phyloP scores from a whole-genome alignment of 2,113 vertebrate genomes.

The Trichechus manatus region DNA sequence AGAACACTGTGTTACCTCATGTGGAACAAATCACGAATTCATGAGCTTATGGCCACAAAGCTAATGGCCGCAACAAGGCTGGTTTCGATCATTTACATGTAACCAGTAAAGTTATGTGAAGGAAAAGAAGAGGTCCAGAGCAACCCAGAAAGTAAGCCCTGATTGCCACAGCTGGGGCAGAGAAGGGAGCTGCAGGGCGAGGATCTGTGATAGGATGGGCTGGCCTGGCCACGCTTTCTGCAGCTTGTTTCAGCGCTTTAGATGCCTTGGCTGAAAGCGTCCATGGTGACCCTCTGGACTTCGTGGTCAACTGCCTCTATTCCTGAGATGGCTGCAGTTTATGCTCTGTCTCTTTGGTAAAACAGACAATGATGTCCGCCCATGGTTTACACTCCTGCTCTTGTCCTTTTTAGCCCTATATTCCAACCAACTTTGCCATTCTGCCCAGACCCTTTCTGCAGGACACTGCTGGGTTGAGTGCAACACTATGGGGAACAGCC shows the following conservation, averaged over 20 bases:
- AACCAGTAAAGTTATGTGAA: background rate
- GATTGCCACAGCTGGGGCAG: background rate
- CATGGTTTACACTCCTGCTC: background rate
- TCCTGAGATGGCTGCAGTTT: background rate
- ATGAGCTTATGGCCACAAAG: conserved; percentile 14
- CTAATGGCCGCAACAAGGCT: background rate
- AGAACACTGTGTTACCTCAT: conserved; percentile 64
- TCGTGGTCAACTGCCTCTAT: background rate
- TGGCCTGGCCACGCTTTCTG: background rate
- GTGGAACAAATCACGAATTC: conserved; percentile 61
- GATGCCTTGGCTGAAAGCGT: background rate
- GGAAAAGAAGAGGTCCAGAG: background rate
- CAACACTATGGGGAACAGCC: background rate
- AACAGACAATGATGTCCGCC: background rate
- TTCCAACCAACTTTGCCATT: background rate
- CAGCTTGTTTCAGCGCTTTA: background rate
- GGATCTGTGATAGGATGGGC: background rate
- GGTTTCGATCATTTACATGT: background rate
- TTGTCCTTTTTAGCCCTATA: background rate
- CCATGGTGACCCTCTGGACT: background rate
- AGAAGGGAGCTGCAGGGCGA: background rate
- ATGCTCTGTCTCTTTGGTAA: background rate
- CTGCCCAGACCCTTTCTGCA: background rate
- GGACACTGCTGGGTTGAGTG: background rate
- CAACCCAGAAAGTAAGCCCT: background rate